Evolutionary conservation across 2,888 invertebrate species (phyloP), one percentile per base, ranked within the genome.

Genomic region (Dryococelus australis): DNA sequence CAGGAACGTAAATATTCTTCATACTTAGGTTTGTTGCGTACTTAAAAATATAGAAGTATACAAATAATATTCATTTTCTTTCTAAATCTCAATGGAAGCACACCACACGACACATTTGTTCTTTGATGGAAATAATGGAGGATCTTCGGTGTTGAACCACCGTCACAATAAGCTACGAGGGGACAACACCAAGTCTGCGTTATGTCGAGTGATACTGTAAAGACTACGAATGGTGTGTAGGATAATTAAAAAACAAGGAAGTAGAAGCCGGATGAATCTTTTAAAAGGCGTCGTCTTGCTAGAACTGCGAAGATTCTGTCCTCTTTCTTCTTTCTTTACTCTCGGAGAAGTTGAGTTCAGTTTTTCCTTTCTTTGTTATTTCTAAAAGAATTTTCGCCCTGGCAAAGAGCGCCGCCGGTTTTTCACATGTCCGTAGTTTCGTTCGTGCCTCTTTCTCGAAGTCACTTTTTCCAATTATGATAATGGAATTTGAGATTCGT

Each of bases 401-500:
- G n/a, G 65, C n/a, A n/a, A 65, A 65, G 8, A 65, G n/a, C 65
- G 20, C n/a, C 65, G 8, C 65, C n/a, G 8, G 12, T n/a, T 65
- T 47, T 65, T 65, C 65, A 65, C 65, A n/a, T 65, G n/a, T 65
- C 65, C n/a, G 16, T 24, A 65, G 65, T 24, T 24, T 1, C 1
- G 35, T 35, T 35, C 35, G 8, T 24, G 24, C 65, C 65, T 10
- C 65, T 8, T 65, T 65, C 65, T 16, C 20, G 20, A n/a, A 16
- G 65, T 65, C 24, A n/a, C n/a, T 65, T 65, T 65, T 65, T 65
- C 65, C 65, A 65, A 65, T 65, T 65, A 65, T n/a, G 24, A 65
- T 65, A 65, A 65, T 65, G 65, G n/a, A 65, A 65, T 65, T 65
- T 65, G 65, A 65, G n/a, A n/a, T n/a, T n/a, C 65, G n/a, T 65